phyloP scores from a whole-genome alignment of 2,797 vertebrate species.

The Poliocrania exsul region DNA sequence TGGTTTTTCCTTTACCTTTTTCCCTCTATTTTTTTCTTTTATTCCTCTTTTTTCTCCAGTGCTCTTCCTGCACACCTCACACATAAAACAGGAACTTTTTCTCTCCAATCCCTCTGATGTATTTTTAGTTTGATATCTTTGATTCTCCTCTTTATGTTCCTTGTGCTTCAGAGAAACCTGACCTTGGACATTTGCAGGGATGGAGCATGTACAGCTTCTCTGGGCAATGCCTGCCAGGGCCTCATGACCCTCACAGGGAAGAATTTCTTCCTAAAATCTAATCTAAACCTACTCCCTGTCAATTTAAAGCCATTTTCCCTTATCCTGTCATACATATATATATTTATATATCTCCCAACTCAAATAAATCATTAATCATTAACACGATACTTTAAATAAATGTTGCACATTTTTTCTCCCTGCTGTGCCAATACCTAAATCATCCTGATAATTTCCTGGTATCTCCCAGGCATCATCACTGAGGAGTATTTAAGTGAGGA shows the following conservation, averaged over 20 bases:
- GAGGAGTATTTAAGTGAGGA: conserved; percentile 83
- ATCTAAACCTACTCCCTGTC: background rate
- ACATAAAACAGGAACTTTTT: background rate
- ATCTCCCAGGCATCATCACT: conserved; percentile 60
- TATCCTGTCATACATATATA: too few species aligned
- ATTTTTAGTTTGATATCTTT: background rate
- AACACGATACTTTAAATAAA: background rate
- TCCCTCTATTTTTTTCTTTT: fast-evolving
- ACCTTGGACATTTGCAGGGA: background rate
- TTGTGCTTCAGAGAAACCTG: background rate
- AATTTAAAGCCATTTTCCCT: too few species aligned
- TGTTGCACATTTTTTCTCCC: background rate
- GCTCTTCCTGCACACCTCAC: background rate
- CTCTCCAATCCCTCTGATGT: background rate
- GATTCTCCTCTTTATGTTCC: background rate
- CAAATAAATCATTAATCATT: background rate
- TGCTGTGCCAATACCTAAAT: background rate
- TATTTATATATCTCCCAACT: background rate
- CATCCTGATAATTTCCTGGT: fast-evolving
- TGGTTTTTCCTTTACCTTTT: background rate
- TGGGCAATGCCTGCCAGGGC: background rate
- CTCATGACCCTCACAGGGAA: background rate
- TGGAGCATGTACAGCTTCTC: background rate
- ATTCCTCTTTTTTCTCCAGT: background rate
- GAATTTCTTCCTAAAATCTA: background rate